A percentile compares a stretch with the other conserved stretches of the same genome.
Conservation (phyloP, 2,888 invertebrate species). For the Piscicola geometra region DNA sequence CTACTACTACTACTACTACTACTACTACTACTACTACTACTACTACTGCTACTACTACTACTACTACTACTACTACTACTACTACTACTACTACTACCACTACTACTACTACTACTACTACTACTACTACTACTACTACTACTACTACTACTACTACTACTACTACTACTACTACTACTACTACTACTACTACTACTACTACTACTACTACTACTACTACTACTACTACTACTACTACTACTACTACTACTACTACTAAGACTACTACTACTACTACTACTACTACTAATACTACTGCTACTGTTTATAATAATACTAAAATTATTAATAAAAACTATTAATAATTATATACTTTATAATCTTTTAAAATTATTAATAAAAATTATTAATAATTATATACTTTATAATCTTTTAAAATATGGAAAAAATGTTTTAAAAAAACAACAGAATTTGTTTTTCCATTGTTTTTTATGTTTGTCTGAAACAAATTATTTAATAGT, state of each 20-base stretch:
- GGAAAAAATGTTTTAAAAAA: too few species aligned
- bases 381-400: too few species aligned
- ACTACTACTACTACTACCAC: constrained; percentile 33
- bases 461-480: too few species aligned
- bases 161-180: constrained; percentile 28
- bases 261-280: too few species aligned
- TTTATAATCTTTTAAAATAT: too few species aligned
- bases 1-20: constrained; percentile 26
- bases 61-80: constrained; percentile 35
- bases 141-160: constrained; percentile 29
- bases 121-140: constrained; percentile 22
- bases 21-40: constrained; percentile 2
- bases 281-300: too few species aligned
- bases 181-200: constrained; percentile 15
- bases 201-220: constrained; percentile 26
- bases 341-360: too few species aligned
- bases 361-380: too few species aligned
- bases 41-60: not conserved
- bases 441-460: too few species aligned
- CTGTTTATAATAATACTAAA: too few species aligned
- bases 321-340: too few species aligned
- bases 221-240: constrained; percentile 25
- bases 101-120: constrained; percentile 14
- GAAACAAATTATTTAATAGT: too few species aligned
- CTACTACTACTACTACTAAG: constrained; percentile 10